Base-by-base conservation (phyloP, 30 jellyfish, hydroid and myxozoan species). In the Cassiopea andromeda region DNA sequence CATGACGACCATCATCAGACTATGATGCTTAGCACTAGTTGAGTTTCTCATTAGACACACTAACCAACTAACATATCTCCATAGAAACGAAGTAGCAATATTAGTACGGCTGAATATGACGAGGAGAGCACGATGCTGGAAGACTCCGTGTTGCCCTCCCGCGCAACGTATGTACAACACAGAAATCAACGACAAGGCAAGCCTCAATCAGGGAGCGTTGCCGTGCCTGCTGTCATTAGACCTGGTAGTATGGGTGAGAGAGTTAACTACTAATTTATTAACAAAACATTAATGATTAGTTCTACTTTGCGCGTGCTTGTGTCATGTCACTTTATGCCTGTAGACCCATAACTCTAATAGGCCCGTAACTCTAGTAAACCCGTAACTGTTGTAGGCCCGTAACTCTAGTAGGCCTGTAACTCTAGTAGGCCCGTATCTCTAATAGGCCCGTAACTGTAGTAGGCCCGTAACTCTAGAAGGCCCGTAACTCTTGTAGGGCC, bases 141-240 rank as follows among this genome's bases (percentile, higher is more conserved):
- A 75, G 98, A 93, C 72, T 80, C 97, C 45, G 98, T 93, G 14
- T 69, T 93, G 44, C 98, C 98, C 49, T 83, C 95, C 43, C 93
- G 93, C 16, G 98, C 98, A 38, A 93, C 98, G 46, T 96, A 88
- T 49, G 77, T 93, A 47, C 97, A 89, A 68, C 95, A 85, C 60
- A 93, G 84, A 74, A 18, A 89, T 80, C 85, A 92, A 19, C 78
- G 82, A 49, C 94, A 94, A 58, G 92, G 94, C 70, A 89, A 83
- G 73, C 97, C 98, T 15, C 93, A 89, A 90, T 73, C 94, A 0
- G 93, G 94, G 82, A 81, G 94, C 71, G 98, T 93, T 49, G 98
- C 98, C 61, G 83, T 93, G 43, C 98, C 98, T 48, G 98, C 98
- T 68, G 98, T 93, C 77, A 89, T 93, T 3, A 92, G 98, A 64